phyloP scores from a whole-genome alignment of 2,113 vertebrate species.

The Hymenochirus boettgeri region DNA sequence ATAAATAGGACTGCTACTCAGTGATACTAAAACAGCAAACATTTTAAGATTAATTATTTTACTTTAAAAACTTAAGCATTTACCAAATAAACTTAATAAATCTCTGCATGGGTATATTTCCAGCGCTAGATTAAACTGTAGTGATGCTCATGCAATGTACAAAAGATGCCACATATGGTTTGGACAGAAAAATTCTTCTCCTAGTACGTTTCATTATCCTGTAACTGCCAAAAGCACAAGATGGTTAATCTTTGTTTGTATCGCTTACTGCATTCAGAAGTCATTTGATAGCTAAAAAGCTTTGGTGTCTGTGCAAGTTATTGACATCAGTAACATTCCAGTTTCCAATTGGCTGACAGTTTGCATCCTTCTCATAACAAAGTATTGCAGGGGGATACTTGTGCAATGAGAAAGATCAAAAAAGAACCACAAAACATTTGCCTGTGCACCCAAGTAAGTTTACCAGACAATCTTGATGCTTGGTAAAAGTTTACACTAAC shows the following conservation, averaged over 20 bases:
- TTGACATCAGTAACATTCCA: constrained; percentile 20
- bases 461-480: constrained; percentile 13
- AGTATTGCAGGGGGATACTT: constrained; percentile 14
- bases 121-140: too few species aligned
- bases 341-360: constrained; percentile 25
- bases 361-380: constrained; percentile 3
- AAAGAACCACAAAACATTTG: constrained; percentile 8
- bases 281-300: constrained; percentile 29
- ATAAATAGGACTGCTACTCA: too few species aligned
- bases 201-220: constrained; percentile 7
- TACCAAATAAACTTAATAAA: too few species aligned
- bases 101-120: too few species aligned
- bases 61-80: too few species aligned
- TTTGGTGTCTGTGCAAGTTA: constrained; percentile 10
- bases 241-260: constrained; percentile 22
- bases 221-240: constrained; percentile 20
- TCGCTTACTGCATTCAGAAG: constrained; percentile 23
- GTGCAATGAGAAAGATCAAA: constrained; percentile 20
- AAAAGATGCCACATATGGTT: constrained; percentile 27
- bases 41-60: too few species aligned
- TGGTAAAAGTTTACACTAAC: neutral
- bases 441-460: constrained; percentile 15
- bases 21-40: too few species aligned
- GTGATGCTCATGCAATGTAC: constrained; percentile 2
- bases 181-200: neutral